Conservation (phyloP, 1,140 invertebrate species). For the Aphaenogaster floridana region DNA sequence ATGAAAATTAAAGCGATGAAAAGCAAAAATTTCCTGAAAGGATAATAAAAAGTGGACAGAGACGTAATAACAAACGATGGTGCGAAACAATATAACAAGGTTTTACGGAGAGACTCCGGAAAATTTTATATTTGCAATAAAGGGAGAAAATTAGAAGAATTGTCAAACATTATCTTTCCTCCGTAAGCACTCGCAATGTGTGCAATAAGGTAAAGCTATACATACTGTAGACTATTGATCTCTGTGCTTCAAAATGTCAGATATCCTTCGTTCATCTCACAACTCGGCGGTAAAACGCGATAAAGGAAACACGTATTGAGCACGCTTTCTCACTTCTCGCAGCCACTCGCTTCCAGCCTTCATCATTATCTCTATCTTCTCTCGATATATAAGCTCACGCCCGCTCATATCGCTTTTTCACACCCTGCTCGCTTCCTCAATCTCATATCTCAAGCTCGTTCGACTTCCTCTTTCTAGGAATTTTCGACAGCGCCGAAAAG, state of each 20-base stretch:
- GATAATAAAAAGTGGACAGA: not conserved
- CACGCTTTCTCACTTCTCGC: conserved; percentile 76
- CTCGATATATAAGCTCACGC: conserved; percentile 65
- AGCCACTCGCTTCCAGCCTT: conserved; percentile 49
- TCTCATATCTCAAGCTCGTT: conserved; percentile 50
- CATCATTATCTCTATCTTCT: conserved; percentile 52
- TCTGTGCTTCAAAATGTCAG: conserved; percentile 59
- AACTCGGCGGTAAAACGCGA: conserved; percentile 80
- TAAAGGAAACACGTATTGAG: conserved; percentile 85
- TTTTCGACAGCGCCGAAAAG: conserved; percentile 40
- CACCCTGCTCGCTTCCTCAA: conserved; percentile 49
- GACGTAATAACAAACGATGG: not conserved
- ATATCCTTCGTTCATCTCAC: conserved; percentile 55
- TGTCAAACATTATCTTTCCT: not conserved
- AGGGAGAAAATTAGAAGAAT: not conserved
- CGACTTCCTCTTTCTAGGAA: conserved; percentile 36
- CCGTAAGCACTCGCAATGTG: not conserved
- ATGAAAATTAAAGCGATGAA: conserved; percentile 38
- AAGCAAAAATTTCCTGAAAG: conserved; percentile 6
- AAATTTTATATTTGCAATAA: not conserved
- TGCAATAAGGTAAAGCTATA: not conserved
- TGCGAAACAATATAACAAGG: conserved; percentile 6
- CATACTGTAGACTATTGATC: conserved; percentile 8
- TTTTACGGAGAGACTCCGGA: not conserved
- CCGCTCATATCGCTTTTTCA: conserved; percentile 53